Evolutionary conservation across 37 sponge, comb jelly and placozoan species (phyloP).

Genomic region (Eunapius fragilis): DNA sequence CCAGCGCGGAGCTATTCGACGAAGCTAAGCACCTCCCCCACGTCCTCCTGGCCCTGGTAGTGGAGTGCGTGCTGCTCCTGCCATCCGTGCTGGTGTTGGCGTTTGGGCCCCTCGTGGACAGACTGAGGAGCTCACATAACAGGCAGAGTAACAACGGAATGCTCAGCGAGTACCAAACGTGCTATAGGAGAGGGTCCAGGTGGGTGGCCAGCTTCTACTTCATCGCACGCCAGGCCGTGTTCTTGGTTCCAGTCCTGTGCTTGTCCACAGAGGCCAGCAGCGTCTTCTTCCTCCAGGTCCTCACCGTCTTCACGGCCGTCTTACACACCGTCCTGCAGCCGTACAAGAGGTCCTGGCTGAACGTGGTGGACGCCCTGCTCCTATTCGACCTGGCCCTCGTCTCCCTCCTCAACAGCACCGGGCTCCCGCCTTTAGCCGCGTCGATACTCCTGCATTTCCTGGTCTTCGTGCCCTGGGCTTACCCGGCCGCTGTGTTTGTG

Average conservation of each 20-base stretch:
- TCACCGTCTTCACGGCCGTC: slow-evolving; percentile 4
- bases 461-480: slow-evolving; percentile 8
- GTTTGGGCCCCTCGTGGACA: not conserved
- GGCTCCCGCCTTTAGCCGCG: slow-evolving; percentile 1
- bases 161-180: slow-evolving; percentile 28
- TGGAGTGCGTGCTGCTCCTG: slow-evolving; percentile 5
- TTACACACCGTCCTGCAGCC: slow-evolving; percentile 20
- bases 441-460: not conserved
- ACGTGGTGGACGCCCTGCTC: slow-evolving; percentile 16
- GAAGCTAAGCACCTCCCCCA: not conserved
- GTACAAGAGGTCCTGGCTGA: slow-evolving; percentile 20
- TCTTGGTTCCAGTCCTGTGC: slow-evolving; percentile 15
- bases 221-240: slow-evolving; percentile 7
- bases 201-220: slow-evolving; percentile 20
- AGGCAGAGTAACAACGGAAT: too few species aligned
- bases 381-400: slow-evolving; percentile 21
- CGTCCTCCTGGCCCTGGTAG: not conserved
- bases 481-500: not conserved
- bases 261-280: not conserved
- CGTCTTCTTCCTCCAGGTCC: slow-evolving; percentile 11
- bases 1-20: not conserved
- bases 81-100: slow-evolving; percentile 3
- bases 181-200: slow-evolving; percentile 10
- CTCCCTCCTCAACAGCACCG: slow-evolving; percentile 8
- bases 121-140: not conserved